These are phyloP conservation scores for Sciurus carolinensis DNA, from an alignment of 2,797 vertebrate species.

Conservation along the genomic window DNA sequence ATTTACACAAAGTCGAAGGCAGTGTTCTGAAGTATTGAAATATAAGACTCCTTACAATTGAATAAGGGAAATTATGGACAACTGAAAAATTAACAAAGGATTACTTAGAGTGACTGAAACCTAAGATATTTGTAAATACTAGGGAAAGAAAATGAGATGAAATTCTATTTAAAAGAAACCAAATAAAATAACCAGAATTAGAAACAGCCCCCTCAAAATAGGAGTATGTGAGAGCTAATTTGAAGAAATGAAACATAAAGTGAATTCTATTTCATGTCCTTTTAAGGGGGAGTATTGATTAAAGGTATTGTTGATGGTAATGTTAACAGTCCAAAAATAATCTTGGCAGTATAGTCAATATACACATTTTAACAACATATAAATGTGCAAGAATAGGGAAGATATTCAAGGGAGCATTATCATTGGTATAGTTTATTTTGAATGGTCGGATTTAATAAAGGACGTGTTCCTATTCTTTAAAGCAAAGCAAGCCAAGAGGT, in stretches of 20 bases:
- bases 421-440: neutral
- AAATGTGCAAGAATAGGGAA: neutral
- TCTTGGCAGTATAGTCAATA: neutral
- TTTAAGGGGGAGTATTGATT: neutral
- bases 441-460: neutral
- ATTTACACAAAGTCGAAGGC: neutral
- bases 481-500: neutral
- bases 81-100: neutral
- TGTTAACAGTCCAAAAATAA: conserved; percentile 6
- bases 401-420: neutral
- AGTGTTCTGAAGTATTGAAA: conserved; percentile 31
- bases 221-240: neutral
- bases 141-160: neutral
- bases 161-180: neutral
- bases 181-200: neutral
- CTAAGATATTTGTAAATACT: neutral
- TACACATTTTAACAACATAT: neutral
- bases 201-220: neutral
- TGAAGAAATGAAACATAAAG: conserved; percentile 59
- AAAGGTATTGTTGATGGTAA: neutral
- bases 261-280: conserved; percentile 15
- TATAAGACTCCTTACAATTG: neutral
- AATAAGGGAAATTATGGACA: neutral
- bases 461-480: neutral
- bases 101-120: neutral